Base-by-base conservation (phyloP, 2,113 vertebrate genomes). In the Noturus placidus region DNA sequence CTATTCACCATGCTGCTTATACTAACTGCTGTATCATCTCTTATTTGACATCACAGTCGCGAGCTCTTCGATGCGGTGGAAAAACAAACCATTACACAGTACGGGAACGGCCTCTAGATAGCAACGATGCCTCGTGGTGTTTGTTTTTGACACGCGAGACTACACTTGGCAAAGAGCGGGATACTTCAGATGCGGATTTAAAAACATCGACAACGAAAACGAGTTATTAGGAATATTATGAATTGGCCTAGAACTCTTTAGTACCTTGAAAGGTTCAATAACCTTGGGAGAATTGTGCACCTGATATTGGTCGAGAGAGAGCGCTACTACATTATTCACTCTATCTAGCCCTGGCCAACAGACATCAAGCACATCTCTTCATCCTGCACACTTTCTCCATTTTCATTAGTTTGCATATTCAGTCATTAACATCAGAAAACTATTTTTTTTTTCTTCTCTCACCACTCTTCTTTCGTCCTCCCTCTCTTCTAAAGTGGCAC, bases 291-390 rank as follows among this genome's bases (percentile, higher is more conserved):
- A 72, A 72, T 8, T 72, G 38, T 42, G 20, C 38, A 76, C 9
- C 20, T 76, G 33, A 20, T 72, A 35, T 35, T 35, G 65, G 30
- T 17, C 38, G 25, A 65, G 61, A 65, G 27, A 65, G 61, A 65
- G 61, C 33, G 35, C 85, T 82, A 82, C 84, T 90, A 86, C 84
- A 91, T 92, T 88, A 91, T 91, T 91, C 89, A 92, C 54, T 63
- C 59, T 59, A 35, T 76, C 81, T 59, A 74, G 65, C 69, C 33
- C 87, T 76, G 80, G 67, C 81, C 77, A 76, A 78, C 78, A 88
- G 86, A 81, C 86, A 76, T 70, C 27, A 59, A 42, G 33, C 84
- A n/a, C 30, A 74, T 50, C 59, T 88, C 61, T 70, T 57, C 57
- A 86, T 56, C 8, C 89, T 57, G 77, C 80, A 54, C 82, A 46